Percentiles rank a stretch among this genome's conserved stretches.
These are phyloP conservation scores for Coenonympha arcania DNA, from an alignment of 2,888 invertebrate species.

Conservation along the genomic window DNA sequence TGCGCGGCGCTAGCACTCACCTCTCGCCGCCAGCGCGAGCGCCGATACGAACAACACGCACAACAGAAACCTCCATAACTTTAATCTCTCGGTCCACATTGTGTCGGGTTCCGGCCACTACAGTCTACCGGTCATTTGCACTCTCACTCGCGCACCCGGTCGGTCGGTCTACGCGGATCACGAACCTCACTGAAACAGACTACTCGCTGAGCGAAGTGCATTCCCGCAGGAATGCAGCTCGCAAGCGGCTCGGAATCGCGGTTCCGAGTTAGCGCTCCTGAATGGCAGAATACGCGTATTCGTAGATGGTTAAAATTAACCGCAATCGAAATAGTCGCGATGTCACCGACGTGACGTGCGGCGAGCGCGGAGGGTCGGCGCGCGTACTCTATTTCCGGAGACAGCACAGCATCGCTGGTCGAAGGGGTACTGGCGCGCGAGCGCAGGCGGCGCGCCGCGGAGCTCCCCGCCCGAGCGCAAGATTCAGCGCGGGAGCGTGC, in stretches of 20 bases:
- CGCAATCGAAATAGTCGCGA: slow-evolving; percentile 56
- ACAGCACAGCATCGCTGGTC: slow-evolving; percentile 76
- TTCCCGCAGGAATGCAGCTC: slow-evolving; percentile 55
- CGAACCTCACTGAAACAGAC: slow-evolving; percentile 56
- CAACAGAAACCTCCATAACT: slow-evolving; percentile 70
- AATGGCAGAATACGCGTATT: background rate
- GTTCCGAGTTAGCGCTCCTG: slow-evolving; percentile 23
- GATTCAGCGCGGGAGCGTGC: slow-evolving; percentile 47
- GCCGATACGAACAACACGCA: slow-evolving; percentile 64
- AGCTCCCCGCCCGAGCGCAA: slow-evolving; percentile 51
- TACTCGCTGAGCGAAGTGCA: slow-evolving; percentile 43
- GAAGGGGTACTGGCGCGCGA: slow-evolving; percentile 69
- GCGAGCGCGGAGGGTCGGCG: slow-evolving; percentile 40
- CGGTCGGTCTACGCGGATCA: slow-evolving; percentile 57
- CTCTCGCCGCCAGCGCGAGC: slow-evolving; percentile 62
- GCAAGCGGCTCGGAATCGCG: slow-evolving; percentile 50
- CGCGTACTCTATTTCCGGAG: slow-evolving; percentile 75
- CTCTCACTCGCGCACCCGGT: slow-evolving; percentile 71
- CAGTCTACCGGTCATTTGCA: slow-evolving; percentile 72
- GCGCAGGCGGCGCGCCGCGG: slow-evolving; percentile 38
- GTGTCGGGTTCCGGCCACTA: slow-evolving; percentile 59
- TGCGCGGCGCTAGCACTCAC: slow-evolving; percentile 47
- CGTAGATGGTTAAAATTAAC: slow-evolving; percentile 34
- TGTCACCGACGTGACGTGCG: slow-evolving; percentile 41
- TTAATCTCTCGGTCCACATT: slow-evolving; percentile 71